Percentiles rank a stretch among this genome's conserved stretches.
Conservation (phyloP, 2,888 invertebrate species). For the Orthosia cruda region DNA sequence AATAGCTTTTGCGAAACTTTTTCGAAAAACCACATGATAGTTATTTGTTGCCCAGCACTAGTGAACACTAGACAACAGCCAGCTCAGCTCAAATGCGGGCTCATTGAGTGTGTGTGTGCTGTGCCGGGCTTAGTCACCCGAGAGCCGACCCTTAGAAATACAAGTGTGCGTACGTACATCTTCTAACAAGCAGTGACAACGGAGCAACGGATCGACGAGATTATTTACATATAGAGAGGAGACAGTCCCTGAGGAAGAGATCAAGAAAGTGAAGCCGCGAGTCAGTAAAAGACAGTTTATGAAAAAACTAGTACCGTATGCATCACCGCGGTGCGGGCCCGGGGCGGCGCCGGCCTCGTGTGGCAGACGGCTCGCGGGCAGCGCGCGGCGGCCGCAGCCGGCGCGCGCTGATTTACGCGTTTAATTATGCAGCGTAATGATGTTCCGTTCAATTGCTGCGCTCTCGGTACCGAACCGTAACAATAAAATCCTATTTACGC, state of each 20-base stretch:
- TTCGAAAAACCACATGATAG: not conserved
- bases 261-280: too few species aligned
- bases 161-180: not conserved
- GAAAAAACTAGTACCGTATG: too few species aligned
- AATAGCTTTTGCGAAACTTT: not conserved
- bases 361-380: too few species aligned
- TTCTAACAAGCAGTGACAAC: not conserved
- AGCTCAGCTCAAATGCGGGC: not conserved
- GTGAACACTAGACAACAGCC: not conserved
- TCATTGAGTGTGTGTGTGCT: too few species aligned
- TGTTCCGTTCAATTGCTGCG: conserved; percentile 17
- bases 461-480: conserved; percentile 1
- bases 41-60: not conserved
- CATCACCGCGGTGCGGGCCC: too few species aligned
- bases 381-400: conserved; percentile 2
- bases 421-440: conserved; percentile 53
- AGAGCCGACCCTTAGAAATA: too few species aligned
- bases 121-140: not conserved
- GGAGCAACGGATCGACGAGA: not conserved
- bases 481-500: conserved; percentile 43
- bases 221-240: too few species aligned
- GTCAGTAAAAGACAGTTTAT: too few species aligned
- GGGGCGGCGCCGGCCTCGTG: too few species aligned
- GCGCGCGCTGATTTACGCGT: conserved; percentile 46
- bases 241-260: too few species aligned